A percentile compares a stretch with the other conserved stretches of the same genome.
Conservation (phyloP, 2,888 invertebrate genomes). For the Chydorus sphaericus region DNA sequence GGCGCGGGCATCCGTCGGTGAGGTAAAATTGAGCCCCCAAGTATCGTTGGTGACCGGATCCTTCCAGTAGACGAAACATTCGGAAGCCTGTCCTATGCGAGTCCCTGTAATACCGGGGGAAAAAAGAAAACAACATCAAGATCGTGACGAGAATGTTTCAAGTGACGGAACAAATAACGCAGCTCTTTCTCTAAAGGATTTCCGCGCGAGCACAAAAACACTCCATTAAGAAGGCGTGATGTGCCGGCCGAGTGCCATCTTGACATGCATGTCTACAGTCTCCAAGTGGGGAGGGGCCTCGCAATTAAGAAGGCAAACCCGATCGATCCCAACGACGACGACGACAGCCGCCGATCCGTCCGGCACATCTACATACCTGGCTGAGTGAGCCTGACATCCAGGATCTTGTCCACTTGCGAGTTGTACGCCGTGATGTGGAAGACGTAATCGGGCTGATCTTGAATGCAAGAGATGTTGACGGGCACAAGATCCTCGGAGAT, state of each 20-base stretch:
- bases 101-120: conserved; percentile 48
- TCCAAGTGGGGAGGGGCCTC: too few relatives aligned
- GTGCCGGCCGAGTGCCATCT: too few relatives aligned
- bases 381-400: conserved; percentile 90
- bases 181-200: too few relatives aligned
- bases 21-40: conserved; percentile 96
- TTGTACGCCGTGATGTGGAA: conserved; percentile 99
- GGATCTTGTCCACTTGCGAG: conserved; percentile 95
- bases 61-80: conserved; percentile 98
- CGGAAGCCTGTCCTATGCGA: conserved; percentile 90
- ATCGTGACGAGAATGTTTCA: too few relatives aligned
- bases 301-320: too few relatives aligned
- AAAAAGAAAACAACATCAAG: not conserved
- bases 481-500: conserved; percentile 96
- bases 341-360: not conserved
- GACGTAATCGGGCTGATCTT: conserved; percentile 89
- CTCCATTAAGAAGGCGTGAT: too few relatives aligned
- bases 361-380: conserved; percentile 50
- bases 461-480: conserved; percentile 93
- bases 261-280: too few relatives aligned
- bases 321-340: not conserved
- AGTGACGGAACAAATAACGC: too few relatives aligned
- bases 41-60: conserved; percentile 94
- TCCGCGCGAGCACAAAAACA: too few relatives aligned
- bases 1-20: conserved; percentile 91